Conservation (phyloP, 2,113 vertebrate genomes). For the Puffinus mauretanicus region DNA sequence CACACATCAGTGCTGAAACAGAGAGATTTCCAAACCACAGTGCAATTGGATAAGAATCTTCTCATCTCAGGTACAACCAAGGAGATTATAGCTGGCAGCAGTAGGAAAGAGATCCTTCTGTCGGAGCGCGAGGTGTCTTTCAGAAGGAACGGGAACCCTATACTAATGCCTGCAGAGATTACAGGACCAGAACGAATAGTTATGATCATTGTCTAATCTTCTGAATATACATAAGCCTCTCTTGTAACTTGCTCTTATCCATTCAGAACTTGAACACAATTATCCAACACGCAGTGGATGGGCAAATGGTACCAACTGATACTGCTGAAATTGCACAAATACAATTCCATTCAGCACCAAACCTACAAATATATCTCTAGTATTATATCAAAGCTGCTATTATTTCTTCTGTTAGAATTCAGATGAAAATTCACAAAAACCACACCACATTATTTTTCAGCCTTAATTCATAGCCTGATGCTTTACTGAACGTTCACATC, state of each 20-base stretch:
- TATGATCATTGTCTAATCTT: background rate
- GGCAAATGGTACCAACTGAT: background rate
- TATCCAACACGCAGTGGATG: background rate
- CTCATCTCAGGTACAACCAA: background rate
- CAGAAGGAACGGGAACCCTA: background rate
- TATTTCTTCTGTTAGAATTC: background rate
- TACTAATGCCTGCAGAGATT: conserved; percentile 16
- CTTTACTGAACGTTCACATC: background rate
- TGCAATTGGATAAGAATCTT: background rate
- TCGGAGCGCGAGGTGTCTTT: background rate
- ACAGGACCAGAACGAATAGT: background rate
- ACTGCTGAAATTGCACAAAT: background rate
- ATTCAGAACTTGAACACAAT: background rate
- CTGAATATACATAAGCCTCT: background rate
- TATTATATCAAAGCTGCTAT: background rate
- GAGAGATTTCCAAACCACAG: background rate
- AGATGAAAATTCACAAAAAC: background rate
- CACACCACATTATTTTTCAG: background rate
- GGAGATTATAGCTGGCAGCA: conserved; percentile 21
- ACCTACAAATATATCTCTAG: background rate
- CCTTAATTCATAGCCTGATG: background rate
- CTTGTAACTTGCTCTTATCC: background rate
- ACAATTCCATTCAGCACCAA: background rate
- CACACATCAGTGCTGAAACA: background rate
- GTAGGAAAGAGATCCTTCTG: background rate